Evolutionary conservation across 1,140 invertebrate genomes (phyloP), one percentile per base, ranked within the genome.

Genomic region (Lepidostoma basale): DNA sequence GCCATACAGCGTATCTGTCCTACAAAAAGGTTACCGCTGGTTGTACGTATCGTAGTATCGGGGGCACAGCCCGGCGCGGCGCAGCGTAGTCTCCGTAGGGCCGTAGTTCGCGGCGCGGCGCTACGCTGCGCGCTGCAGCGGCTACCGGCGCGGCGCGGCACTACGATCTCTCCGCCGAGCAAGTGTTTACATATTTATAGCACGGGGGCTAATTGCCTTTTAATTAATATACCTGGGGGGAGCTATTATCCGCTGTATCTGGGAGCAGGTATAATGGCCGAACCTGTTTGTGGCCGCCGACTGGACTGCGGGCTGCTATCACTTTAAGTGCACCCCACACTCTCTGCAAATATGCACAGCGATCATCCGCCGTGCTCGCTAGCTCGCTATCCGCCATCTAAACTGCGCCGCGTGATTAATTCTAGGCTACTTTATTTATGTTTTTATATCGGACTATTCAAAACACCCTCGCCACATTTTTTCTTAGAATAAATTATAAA

Each of bases 101-200:
- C n/a, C n/a, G n/a, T n/a, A n/a, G n/a, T n/a, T n/a, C n/a, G n/a
- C n/a, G n/a, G n/a, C n/a, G n/a, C n/a, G n/a, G n/a, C 8, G 28
- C 36, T 56, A 22, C 52, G 44, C 44, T 22, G 20, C 44, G 28
- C 44, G 28, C 14, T 56, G 52, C 52, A 56, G 52, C 33, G 5
- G 5, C 44, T 39, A 33, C 8, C n/a, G n/a, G n/a, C n/a, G n/a
- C n/a, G n/a, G n/a, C n/a, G 28, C 20, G 28, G 6, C 45, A n/a
- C 45, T 22, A 0, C 14, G 52, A 36, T n/a, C 10, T 56, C 52
- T 56, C 20, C 23, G 28, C 4, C 20, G 45, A 25, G 30, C 49
- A 66, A 44, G 63, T 69, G 67, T 69, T 69, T 69, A 58, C 68
- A 63, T 64, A 69, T 69, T 69, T 64, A 69, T 65, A 44, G 68